phyloP scores from a whole-genome alignment of 2,113 vertebrate genomes.

The Ophthalmotilapia sp. region DNA sequence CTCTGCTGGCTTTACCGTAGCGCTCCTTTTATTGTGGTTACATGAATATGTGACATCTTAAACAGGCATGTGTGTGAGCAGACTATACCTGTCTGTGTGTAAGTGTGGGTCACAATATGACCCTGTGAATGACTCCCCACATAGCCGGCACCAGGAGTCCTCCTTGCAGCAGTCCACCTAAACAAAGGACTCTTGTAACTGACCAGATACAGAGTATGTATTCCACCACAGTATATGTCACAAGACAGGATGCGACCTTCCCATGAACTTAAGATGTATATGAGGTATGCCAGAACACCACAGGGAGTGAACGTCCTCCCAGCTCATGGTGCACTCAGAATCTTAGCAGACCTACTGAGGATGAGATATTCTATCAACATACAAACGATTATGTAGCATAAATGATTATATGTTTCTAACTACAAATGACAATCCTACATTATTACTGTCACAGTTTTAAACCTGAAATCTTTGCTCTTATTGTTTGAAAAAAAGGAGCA shows the following conservation, averaged over 20 bases:
- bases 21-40: neutral
- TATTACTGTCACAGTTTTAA: neutral
- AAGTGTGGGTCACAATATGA: accelerated
- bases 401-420: neutral
- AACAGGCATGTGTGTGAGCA: accelerated
- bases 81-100: accelerated
- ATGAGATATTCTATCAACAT: neutral
- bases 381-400: neutral
- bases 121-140: neutral
- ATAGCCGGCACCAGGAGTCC: neutral
- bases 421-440: neutral
- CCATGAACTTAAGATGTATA: neutral
- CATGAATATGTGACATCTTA: neutral
- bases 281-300: neutral
- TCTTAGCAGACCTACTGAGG: neutral
- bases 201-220: neutral
- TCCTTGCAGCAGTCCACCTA: neutral
- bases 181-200: neutral
- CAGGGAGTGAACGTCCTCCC: neutral
- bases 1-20: neutral
- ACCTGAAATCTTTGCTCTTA: accelerated
- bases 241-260: neutral
- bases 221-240: accelerated
- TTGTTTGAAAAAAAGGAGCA: accelerated
- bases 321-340: neutral